Conservation (phyloP, 2,888 invertebrate species). For the Corbicula japonica region DNA sequence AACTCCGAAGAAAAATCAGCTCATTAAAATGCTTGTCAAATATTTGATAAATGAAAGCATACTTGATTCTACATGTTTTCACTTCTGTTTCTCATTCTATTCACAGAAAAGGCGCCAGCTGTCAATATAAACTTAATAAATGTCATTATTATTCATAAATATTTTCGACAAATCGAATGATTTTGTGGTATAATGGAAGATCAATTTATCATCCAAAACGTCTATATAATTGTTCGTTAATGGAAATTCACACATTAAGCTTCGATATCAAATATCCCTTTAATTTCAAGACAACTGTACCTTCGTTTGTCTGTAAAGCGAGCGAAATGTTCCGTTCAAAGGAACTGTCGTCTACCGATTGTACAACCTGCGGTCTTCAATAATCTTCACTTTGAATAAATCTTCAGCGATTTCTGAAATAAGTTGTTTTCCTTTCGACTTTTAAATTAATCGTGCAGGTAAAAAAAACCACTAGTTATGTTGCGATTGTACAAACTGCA, state of each 20-base stretch:
- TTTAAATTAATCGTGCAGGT: too few species aligned
- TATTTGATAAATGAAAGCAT: slow-evolving; percentile 26
- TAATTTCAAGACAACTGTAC: too few species aligned
- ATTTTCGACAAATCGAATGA: slow-evolving; percentile 16
- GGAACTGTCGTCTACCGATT: too few species aligned
- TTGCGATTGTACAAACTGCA: too few species aligned
- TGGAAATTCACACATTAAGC: slow-evolving; percentile 15
- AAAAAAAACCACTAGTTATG: too few species aligned
- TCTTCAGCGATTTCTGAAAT: too few species aligned
- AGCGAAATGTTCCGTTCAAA: too few species aligned
- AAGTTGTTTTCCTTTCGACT: too few species aligned
- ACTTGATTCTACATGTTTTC: neutral
- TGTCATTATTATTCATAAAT: slow-evolving; percentile 36
- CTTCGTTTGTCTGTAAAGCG: too few species aligned
- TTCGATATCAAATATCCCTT: slow-evolving; percentile 18
- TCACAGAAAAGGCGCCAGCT: slow-evolving; percentile 12
- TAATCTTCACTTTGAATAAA: too few species aligned
- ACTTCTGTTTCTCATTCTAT: neutral
- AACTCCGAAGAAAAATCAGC: slow-evolving; percentile 1
- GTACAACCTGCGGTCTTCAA: too few species aligned
- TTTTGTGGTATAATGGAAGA: slow-evolving; percentile 7
- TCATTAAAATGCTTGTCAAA: slow-evolving; percentile 35
- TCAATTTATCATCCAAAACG: slow-evolving; percentile 22
- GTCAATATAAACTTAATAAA: slow-evolving; percentile 36
- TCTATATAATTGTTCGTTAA: slow-evolving; percentile 19